Conservation (phyloP, 2,797 vertebrate species). For the Podargus strigoides region DNA sequence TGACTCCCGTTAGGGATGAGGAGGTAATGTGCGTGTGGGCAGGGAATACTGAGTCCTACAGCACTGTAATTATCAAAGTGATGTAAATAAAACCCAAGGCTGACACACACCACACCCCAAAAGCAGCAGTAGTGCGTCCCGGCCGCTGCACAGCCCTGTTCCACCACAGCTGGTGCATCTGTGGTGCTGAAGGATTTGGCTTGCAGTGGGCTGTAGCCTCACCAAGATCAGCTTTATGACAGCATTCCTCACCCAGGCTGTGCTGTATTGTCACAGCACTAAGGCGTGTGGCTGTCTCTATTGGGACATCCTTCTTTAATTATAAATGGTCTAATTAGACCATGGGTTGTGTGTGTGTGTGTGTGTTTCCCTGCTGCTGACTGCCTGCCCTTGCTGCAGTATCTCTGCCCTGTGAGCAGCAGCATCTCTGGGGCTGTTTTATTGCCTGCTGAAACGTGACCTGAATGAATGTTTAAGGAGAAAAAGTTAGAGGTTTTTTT, state of each 20-base stretch:
- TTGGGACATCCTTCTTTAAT: not conserved
- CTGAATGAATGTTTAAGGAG: not conserved
- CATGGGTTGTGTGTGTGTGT: not conserved
- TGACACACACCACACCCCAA: not conserved
- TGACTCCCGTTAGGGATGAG: not conserved
- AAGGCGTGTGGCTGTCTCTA: not conserved
- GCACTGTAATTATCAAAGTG: not conserved
- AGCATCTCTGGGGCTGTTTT: not conserved
- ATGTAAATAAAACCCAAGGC: not conserved
- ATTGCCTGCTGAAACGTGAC: not conserved
- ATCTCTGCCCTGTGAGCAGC: not conserved
- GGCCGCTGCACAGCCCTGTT: fast-evolving
- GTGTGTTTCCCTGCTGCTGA: not conserved
- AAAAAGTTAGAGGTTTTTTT: not conserved
- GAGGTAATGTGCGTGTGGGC: fast-evolving
- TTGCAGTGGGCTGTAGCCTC: no score
- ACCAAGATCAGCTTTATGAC: fast-evolving
- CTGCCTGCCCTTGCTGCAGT: not conserved
- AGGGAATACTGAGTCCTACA: not conserved
- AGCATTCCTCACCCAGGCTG: fast-evolving
- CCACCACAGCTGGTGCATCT: not conserved
- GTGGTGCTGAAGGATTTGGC: not conserved
- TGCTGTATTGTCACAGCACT: not conserved
- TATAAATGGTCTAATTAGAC: fast-evolving
- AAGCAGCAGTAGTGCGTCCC: not conserved